Evolutionary conservation across 2,113 vertebrate genomes (phyloP).

Genomic region (Leptobrachium ailaonicum): DNA sequence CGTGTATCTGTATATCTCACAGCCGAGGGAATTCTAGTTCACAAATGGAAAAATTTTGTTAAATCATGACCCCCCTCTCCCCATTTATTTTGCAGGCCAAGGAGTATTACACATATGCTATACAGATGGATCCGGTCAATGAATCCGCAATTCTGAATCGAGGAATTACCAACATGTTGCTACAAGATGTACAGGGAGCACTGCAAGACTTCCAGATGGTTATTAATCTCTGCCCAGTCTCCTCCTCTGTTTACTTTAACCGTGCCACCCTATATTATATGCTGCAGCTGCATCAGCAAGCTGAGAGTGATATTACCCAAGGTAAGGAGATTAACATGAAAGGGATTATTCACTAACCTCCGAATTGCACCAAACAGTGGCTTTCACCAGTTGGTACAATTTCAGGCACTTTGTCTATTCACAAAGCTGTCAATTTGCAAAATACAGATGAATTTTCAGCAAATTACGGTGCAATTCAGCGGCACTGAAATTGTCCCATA

Average conservation of each 20-base stretch:
- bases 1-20: too few species aligned
- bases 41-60: too few species aligned
- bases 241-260: slow-evolving; percentile 68
- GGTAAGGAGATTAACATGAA: slow-evolving; percentile 52
- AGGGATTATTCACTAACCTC: too few species aligned
- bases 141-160: slow-evolving; percentile 69
- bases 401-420: too few species aligned
- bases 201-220: slow-evolving; percentile 69
- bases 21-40: too few species aligned
- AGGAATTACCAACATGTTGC: slow-evolving; percentile 66
- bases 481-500: too few species aligned
- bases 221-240: slow-evolving; percentile 61
- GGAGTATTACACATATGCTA: slow-evolving; percentile 68
- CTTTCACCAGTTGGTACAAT: too few species aligned
- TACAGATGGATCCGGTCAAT: slow-evolving; percentile 67
- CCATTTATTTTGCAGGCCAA: slow-evolving; percentile 57
- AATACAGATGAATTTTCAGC: too few species aligned
- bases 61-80: too few species aligned
- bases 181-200: slow-evolving; percentile 67
- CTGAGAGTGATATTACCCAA: slow-evolving; percentile 67
- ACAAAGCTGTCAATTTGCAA: too few species aligned
- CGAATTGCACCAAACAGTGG: too few species aligned
- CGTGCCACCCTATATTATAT: slow-evolving; percentile 64
- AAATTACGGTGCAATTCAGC: too few species aligned
- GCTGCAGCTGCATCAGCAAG: slow-evolving; percentile 67